A percentile compares a stretch with the other conserved stretches of the same genome.
phyloP scores from a whole-genome alignment of 2,888 invertebrate species.

The Meteorus cinctellus region DNA sequence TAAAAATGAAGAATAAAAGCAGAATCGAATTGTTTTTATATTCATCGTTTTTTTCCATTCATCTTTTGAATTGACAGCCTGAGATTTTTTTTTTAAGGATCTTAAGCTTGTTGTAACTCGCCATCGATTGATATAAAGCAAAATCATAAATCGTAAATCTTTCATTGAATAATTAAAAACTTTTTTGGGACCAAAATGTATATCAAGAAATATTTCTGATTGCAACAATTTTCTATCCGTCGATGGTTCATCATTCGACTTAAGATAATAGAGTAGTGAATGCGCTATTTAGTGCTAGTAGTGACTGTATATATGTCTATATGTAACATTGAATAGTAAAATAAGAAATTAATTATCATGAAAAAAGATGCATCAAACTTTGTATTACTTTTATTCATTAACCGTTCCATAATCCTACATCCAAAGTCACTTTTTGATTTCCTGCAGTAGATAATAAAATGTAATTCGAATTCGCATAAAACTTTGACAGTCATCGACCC shows the following conservation, averaged over 20 bases:
- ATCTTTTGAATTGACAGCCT: neutral
- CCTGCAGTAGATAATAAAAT: constrained; percentile 17
- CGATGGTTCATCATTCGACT: constrained; percentile 36
- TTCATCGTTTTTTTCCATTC: neutral
- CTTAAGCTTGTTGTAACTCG: neutral
- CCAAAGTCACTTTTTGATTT: constrained; percentile 13
- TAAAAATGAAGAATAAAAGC: neutral
- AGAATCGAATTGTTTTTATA: neutral
- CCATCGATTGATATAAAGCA: neutral
- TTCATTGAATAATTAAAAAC: neutral
- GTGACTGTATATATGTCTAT: constrained; percentile 73
- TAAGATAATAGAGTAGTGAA: constrained; percentile 57
- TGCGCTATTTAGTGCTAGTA: constrained; percentile 63
- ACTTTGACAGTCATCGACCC: neutral
- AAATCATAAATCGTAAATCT: no score
- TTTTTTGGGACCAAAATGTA: constrained; percentile 23
- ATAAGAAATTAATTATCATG: constrained; percentile 53
- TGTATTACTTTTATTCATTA: constrained; percentile 20
- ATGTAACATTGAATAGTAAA: constrained; percentile 70
- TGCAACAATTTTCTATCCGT: constrained; percentile 12
- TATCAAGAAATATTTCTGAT: neutral
- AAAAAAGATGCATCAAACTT: constrained; percentile 43
- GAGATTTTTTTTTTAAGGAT: neutral
- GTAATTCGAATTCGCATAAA: constrained; percentile 25
- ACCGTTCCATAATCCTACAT: no score